Base-by-base conservation (phyloP, 1,140 invertebrate genomes). In the Cheumatopsyche charites region DNA sequence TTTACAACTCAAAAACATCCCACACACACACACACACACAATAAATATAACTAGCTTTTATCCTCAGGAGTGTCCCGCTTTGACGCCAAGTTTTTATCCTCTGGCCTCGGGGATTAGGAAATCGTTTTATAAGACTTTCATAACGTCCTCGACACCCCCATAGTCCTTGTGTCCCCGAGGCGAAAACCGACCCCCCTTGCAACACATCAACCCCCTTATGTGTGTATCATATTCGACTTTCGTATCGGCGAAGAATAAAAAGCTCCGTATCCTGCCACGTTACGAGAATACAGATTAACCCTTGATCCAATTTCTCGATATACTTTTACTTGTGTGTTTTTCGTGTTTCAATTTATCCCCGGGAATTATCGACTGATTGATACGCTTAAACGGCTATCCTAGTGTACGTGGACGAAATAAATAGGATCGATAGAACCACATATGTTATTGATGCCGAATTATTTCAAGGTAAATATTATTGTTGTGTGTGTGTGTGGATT, bases 101-200 rank as follows among this genome's bases (percentile, higher is more conserved):
- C 15, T 17, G 36, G 25, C 67, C 49, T 55, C 11, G 13, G 67
- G 55, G 67, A 70, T 70, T 70, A 70, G 41, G 36, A 43, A 62
- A 70, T 70, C 67, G 67, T 45, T 70, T 70, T 62, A 70, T 70
- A 70, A 70, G 55, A 70, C 67, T 69, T 69, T 67, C 63, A 67
- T 67, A 67, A 45, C 63, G 19, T 67, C 23, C 7, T 41, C 36
- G 19, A 25, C 23, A 36, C 55, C 55, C 55, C 15, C 55, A 3
- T 19, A 1, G 55, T 6, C 13, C 13, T 13, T 4, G 13, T 36
- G 3, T 9, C 29, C 47, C 23, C 26, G 11, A 41, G 58, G 11
- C 7, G 23, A 41, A 12, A 13, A 21, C 13, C 29, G n/a, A 65
- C 12, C 41, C 9, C 29, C n/a, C n/a, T 4, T 4, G 61, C 26